Conservation (phyloP, 1,140 invertebrate species). For the Drosophila triauraria region DNA sequence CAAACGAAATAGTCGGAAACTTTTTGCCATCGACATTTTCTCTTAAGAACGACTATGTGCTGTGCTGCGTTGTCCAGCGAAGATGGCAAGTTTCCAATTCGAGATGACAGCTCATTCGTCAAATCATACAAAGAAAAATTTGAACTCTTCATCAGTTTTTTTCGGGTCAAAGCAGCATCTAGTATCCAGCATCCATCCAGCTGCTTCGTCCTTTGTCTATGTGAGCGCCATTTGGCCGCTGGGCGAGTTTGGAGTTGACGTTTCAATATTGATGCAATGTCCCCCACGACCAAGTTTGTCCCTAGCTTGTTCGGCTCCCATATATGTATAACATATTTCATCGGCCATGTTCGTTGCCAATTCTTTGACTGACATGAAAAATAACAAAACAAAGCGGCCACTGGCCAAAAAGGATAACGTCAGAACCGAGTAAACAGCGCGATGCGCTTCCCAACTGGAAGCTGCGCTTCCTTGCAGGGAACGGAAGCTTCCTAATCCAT, state of each 20-base stretch:
- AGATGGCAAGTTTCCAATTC: constrained; percentile 67
- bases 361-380: constrained; percentile 82
- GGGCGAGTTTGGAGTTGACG: constrained; percentile 81
- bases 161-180: constrained; percentile 59
- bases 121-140: constrained; percentile 83
- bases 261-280: constrained; percentile 84
- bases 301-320: constrained; percentile 19
- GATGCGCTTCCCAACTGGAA: constrained; percentile 56
- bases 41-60: constrained; percentile 65
- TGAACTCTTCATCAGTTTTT: constrained; percentile 81
- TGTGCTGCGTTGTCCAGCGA: constrained; percentile 40
- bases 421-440: constrained; percentile 56
- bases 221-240: constrained; percentile 71
- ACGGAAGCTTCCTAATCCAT: constrained; percentile 73
- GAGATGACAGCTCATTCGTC: constrained; percentile 83
- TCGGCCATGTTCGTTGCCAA: constrained; percentile 77
- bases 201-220: constrained; percentile 23
- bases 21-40: constrained; percentile 45
- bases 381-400: constrained; percentile 79
- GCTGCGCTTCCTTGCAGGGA: constrained; percentile 21
- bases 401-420: constrained; percentile 74
- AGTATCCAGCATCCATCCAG: constrained; percentile 19
- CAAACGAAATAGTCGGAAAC: constrained; percentile 74
- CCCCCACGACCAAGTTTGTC: constrained; percentile 54
- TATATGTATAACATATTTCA: constrained; percentile 72